Conservation (phyloP, 1,140 invertebrate genomes). For the Drosophila sp. region DNA sequence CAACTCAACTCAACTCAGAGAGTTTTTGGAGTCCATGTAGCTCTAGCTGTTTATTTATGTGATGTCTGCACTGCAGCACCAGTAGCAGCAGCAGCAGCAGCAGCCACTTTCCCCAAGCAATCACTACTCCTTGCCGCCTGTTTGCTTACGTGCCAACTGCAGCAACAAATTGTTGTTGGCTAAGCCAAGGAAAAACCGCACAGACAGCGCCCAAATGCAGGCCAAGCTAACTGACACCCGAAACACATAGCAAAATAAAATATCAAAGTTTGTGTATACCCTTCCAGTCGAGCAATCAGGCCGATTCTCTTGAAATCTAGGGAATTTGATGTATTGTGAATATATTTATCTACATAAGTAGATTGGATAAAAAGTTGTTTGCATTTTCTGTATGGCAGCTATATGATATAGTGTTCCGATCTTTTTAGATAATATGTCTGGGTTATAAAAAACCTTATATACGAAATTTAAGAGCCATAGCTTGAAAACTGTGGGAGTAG, state of each 20-base stretch:
- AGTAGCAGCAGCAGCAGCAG: background rate
- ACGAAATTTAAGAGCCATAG: too few species aligned
- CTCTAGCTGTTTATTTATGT: constrained; percentile 43
- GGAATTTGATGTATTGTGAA: too few species aligned
- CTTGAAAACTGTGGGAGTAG: too few species aligned
- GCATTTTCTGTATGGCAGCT: too few species aligned
- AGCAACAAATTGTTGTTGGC: constrained; percentile 16
- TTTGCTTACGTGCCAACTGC: constrained; percentile 13
- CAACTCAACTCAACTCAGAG: background rate
- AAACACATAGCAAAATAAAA: background rate
- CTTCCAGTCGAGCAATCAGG: too few species aligned
- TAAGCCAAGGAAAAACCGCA: constrained; percentile 8
- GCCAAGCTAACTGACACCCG: background rate
- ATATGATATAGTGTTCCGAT: too few species aligned
- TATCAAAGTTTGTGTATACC: too few species aligned
- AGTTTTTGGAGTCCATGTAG: background rate
- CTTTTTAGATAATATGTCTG: too few species aligned
- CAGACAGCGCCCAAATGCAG: constrained; percentile 5
- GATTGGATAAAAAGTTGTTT: too few species aligned
- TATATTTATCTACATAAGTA: too few species aligned
- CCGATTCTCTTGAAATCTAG: too few species aligned
- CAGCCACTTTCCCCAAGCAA: constrained; percentile 1
- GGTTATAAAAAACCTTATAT: too few species aligned
- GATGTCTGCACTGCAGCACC: constrained; percentile 34
- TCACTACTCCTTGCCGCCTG: background rate